phyloP scores from a whole-genome alignment of 2,888 invertebrate species.

The Allolobophora icterica region DNA sequence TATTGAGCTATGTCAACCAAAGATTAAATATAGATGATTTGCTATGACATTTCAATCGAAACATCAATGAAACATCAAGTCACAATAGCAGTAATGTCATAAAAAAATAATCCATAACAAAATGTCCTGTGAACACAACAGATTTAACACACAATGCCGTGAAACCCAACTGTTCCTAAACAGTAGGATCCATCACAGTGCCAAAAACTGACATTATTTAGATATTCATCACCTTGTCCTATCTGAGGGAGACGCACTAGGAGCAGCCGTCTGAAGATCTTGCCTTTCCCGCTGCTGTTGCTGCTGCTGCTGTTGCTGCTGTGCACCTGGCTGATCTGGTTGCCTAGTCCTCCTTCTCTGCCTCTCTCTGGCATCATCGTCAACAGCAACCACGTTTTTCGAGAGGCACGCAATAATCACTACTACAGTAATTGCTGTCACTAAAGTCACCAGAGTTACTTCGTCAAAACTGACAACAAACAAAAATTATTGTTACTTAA shows the following conservation, averaged over 20 bases:
- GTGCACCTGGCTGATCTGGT: conserved; percentile 17
- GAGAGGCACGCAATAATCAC: conserved; percentile 24
- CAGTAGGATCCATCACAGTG: too few species aligned
- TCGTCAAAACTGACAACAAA: conserved; percentile 29
- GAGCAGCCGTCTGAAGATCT: neutral
- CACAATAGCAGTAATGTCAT: too few species aligned
- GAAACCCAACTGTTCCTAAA: too few species aligned
- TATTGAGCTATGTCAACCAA: neutral
- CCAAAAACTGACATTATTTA: too few species aligned
- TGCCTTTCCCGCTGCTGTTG: neutral
- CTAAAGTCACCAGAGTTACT: conserved; percentile 30
- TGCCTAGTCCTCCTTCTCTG: neutral
- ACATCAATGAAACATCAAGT: neutral
- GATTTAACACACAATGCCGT: too few species aligned
- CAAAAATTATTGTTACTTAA: neutral
- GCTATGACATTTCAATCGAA: neutral
- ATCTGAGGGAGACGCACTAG: neutral
- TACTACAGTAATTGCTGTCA: conserved; percentile 27
- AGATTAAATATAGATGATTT: neutral
- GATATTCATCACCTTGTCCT: neutral
- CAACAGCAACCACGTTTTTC: neutral
- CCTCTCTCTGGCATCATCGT: conserved; percentile 19
- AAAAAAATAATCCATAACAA: too few species aligned
- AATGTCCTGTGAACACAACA: too few species aligned
- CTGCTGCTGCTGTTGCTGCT: neutral